phyloP scores from a whole-genome alignment of 2,888 invertebrate species.

The Spatulosminthurus flaviceps region DNA sequence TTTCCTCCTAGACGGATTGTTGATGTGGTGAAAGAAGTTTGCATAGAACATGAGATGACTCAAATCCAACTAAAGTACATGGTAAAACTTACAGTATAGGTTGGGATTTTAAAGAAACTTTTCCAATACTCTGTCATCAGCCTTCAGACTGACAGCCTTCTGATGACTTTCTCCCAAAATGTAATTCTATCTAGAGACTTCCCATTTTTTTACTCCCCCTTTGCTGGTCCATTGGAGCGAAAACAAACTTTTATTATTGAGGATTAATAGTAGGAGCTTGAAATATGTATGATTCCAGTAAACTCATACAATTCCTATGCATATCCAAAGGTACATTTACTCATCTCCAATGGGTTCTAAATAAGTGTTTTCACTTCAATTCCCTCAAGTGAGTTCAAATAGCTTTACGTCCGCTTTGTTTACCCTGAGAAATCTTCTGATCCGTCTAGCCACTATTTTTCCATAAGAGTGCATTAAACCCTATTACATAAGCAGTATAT shows the following conservation, averaged over 20 bases:
- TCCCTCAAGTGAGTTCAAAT: background rate
- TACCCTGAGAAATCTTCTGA: background rate
- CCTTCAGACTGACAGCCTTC: constrained; percentile 32
- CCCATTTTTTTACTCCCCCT: background rate
- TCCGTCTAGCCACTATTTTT: too few species aligned
- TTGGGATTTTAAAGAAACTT: background rate
- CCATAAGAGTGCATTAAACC: too few species aligned
- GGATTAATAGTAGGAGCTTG: too few species aligned
- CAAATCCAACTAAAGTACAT: background rate
- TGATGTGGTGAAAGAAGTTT: too few species aligned
- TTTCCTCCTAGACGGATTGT: too few species aligned
- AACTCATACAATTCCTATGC: background rate
- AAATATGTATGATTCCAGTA: background rate
- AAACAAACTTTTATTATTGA: constrained; percentile 25
- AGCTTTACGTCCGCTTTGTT: background rate
- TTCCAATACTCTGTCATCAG: background rate
- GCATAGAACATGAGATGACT: too few species aligned
- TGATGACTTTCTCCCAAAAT: constrained; percentile 31
- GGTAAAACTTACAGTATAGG: background rate
- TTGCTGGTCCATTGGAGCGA: background rate
- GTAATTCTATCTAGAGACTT: background rate
- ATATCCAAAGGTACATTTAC: too few species aligned
- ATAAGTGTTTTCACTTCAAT: background rate
- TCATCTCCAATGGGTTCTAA: background rate
- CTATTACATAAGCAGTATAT: too few species aligned